These are phyloP conservation scores for Zalophus californianus DNA, from an alignment of 2,797 vertebrate species.

Conservation along the genomic window DNA sequence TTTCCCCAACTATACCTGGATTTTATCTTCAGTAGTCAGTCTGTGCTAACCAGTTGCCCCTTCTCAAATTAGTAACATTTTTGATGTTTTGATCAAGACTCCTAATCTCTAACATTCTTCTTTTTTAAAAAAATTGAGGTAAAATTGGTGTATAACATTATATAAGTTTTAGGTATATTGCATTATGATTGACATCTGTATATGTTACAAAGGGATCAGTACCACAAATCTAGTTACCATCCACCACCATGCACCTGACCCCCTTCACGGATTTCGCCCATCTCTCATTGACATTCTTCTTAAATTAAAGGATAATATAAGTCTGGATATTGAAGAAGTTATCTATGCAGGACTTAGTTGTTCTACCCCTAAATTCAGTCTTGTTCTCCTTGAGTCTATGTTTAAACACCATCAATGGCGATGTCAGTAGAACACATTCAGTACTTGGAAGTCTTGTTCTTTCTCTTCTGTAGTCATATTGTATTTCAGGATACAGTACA, in stretches of 20 bases:
- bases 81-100: neutral
- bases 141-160: neutral
- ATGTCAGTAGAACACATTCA: neutral
- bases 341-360: neutral
- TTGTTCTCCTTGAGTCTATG: neutral
- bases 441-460: neutral
- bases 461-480: neutral
- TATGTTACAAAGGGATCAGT: neutral
- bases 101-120: neutral
- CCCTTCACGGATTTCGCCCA: neutral
- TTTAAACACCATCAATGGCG: neutral
- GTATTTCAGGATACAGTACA: neutral
- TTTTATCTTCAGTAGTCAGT: neutral
- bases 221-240: neutral
- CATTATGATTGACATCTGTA: neutral
- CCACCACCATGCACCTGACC: neutral
- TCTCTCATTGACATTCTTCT: neutral
- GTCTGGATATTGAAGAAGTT: neutral
- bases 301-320: neutral
- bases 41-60: neutral
- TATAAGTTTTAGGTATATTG: neutral
- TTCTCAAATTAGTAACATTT: neutral
- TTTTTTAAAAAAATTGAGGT: neutral
- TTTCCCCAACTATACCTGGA: neutral
- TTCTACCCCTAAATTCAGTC: neutral